Conservation (phyloP, 1,140 invertebrate species). For the Drosophila neocordata region DNA sequence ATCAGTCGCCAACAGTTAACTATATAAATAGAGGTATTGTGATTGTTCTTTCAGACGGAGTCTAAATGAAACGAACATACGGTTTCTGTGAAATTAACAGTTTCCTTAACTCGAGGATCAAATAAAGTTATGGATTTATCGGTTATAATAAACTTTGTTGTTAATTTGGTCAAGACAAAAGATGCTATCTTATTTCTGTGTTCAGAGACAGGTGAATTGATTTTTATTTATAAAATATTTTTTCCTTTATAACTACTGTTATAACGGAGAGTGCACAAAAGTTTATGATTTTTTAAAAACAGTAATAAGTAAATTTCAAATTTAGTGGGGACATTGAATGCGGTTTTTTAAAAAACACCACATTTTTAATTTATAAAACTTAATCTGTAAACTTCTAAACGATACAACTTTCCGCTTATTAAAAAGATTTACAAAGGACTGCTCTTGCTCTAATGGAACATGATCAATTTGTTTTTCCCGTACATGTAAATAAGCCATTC, state of each 20-base stretch:
- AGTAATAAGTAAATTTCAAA: no score
- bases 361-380: no score
- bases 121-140: conserved; percentile 37
- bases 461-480: conserved; percentile 50
- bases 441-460: conserved; percentile 36
- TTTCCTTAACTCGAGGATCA: not conserved
- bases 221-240: not conserved
- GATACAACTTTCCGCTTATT: no score
- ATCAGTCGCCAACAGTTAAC: conserved; percentile 32
- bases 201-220: conserved; percentile 38
- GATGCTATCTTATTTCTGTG: conserved; percentile 55
- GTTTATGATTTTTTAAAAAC: no score
- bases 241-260: no score
- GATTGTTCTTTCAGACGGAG: not conserved
- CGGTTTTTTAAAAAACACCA: no score
- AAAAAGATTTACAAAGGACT: conserved; percentile 22
- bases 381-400: no score
- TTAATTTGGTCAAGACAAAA: conserved; percentile 40
- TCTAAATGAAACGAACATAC: conserved; percentile 37
- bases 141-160: conserved; percentile 41
- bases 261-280: no score
- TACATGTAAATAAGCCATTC: conserved; percentile 39
- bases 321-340: no score
- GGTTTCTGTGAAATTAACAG: conserved; percentile 7
- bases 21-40: conserved; percentile 34